Evolutionary conservation across 1,140 invertebrate species (phyloP).

Genomic region (Laupala kohalensis): DNA sequence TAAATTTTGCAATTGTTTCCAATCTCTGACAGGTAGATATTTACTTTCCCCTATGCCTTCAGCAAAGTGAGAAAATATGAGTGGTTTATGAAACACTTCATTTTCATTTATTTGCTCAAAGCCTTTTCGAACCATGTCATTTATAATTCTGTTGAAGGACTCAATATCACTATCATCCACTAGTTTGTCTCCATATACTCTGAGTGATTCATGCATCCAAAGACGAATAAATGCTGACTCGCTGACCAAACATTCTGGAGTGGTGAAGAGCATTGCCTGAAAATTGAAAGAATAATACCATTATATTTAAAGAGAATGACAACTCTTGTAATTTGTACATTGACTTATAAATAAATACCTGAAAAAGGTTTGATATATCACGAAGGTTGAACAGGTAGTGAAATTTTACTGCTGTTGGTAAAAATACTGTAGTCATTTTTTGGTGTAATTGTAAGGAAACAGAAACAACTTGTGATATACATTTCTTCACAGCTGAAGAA

Average conservation of each 20-base stretch:
- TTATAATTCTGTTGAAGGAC: slow-evolving; percentile 56
- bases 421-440: slow-evolving; percentile 60
- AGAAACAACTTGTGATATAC: slow-evolving; percentile 46
- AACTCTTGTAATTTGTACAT: too few species aligned
- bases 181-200: slow-evolving; percentile 85
- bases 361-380: slow-evolving; percentile 82
- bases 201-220: slow-evolving; percentile 78
- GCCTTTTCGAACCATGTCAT: slow-evolving; percentile 58
- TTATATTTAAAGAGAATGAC: too few species aligned
- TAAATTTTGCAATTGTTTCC: slow-evolving; percentile 55
- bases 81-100: slow-evolving; percentile 51
- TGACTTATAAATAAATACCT: slow-evolving; percentile 29
- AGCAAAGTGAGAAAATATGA: slow-evolving; percentile 86
- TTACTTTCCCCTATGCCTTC: slow-evolving; percentile 82
- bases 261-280: slow-evolving; percentile 78
- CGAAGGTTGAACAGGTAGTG: slow-evolving; percentile 89
- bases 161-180: slow-evolving; percentile 54
- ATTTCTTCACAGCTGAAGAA: slow-evolving; percentile 38
- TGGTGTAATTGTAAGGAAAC: slow-evolving; percentile 62
- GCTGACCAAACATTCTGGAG: slow-evolving; percentile 55
- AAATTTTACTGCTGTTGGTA: slow-evolving; percentile 88
- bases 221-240: slow-evolving; percentile 59
- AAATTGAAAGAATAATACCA: slow-evolving; percentile 19
- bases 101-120: slow-evolving; percentile 48
- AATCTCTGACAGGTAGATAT: slow-evolving; percentile 67